A percentile compares a stretch with the other conserved stretches of the same genome.
Conservation (phyloP, 2,888 invertebrate species). For the Mongoloraphidia duomilia region DNA sequence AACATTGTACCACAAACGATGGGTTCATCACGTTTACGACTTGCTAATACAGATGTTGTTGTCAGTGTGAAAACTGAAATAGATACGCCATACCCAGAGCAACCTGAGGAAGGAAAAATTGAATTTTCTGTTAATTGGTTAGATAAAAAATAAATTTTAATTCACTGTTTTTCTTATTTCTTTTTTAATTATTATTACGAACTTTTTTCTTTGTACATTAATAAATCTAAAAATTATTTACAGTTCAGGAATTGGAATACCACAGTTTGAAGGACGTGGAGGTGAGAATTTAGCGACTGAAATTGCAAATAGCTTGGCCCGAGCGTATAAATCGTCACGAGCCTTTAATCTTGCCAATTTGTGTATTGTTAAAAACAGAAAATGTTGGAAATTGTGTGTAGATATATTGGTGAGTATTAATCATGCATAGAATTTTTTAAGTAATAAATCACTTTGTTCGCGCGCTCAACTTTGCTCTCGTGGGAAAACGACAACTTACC, state of each 20-base stretch:
- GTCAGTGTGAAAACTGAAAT: conserved; percentile 87
- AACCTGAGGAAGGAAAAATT: conserved; percentile 68
- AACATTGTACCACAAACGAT: conserved; percentile 73
- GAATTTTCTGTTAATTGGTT: conserved; percentile 96
- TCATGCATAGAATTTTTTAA: too few relatives aligned
- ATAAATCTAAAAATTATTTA: neutral
- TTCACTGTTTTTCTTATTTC: neutral
- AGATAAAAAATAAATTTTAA: too few relatives aligned
- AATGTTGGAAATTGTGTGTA: conserved; percentile 89
- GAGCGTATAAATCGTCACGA: conserved; percentile 64
- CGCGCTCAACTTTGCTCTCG: too few relatives aligned
- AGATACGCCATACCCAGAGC: conserved; percentile 58
- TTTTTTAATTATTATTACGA: neutral
- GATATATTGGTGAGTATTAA: conserved; percentile 69
- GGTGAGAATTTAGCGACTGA: conserved; percentile 82
- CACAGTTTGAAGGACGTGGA: conserved; percentile 91
- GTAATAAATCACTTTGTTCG: too few relatives aligned
- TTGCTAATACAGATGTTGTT: conserved; percentile 87
- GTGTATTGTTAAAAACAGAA: conserved; percentile 69
- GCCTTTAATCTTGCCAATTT: conserved; percentile 66
- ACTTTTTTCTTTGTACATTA: neutral
- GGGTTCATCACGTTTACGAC: conserved; percentile 68
- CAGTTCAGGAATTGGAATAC: conserved; percentile 94
- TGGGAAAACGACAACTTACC: too few relatives aligned
- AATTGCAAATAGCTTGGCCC: conserved; percentile 62